Percentiles rank a stretch among this genome's conserved stretches.
phyloP scores from a whole-genome alignment of 1,140 invertebrate genomes.

The Mya arenaria region DNA sequence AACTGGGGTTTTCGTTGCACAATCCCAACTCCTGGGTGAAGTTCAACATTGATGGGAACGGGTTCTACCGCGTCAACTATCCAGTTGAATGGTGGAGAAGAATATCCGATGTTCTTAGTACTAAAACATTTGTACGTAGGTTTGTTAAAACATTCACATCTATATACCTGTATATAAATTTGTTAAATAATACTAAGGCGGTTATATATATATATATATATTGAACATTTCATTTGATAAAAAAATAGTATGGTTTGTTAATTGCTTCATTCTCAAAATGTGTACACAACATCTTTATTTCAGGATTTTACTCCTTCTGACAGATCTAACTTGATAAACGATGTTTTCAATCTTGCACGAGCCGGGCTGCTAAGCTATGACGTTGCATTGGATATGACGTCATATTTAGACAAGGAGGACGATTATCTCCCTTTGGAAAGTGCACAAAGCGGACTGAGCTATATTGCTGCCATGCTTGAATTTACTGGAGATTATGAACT shows the following conservation, averaged over 20 bases:
- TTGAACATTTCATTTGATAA: no score
- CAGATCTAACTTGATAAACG: conserved; percentile 77
- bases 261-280: no score
- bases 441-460: conserved; percentile 71
- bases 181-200: no score
- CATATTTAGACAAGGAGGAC: conserved; percentile 80
- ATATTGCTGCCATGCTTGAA: conserved; percentile 84
- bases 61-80: conserved; percentile 95
- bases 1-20: background rate
- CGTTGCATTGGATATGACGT: conserved; percentile 78
- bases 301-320: conserved; percentile 20
- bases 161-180: no score
- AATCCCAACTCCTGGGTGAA: conserved; percentile 86
- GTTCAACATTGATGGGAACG: conserved; percentile 91
- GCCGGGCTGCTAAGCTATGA: conserved; percentile 77
- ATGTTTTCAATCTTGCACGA: conserved; percentile 81
- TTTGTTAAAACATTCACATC: no score
- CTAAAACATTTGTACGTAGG: background rate
- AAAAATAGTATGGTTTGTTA: no score
- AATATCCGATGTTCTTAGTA: conserved; percentile 78
- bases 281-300: background rate
- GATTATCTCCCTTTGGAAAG: conserved; percentile 81
- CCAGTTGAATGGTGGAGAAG: conserved; percentile 82
- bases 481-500: conserved; percentile 84
- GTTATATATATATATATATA: no score